Conservation (phyloP, 35 echinoderm and acorn worm genomes). For the Heliocidaris erythrogramma region DNA sequence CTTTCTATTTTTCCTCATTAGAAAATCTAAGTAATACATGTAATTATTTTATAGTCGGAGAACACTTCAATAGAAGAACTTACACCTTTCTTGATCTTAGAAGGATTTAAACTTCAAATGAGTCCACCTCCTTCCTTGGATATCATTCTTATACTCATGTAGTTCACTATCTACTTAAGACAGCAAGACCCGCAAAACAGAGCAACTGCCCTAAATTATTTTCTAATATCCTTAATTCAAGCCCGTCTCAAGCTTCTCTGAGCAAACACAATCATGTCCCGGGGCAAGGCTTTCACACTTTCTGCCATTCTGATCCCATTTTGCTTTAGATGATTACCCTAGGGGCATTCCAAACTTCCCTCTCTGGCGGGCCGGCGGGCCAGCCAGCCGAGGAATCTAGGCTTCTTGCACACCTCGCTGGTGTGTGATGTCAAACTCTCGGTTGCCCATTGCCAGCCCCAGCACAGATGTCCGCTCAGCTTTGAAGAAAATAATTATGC, state of each 20-base stretch:
- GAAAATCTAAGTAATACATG: too few relatives aligned
- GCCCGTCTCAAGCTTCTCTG: not conserved
- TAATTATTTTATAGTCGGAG: too few relatives aligned
- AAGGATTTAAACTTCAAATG: not conserved
- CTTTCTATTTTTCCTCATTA: too few relatives aligned
- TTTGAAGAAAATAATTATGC: not conserved
- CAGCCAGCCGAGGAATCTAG: not conserved
- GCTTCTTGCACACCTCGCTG: not conserved
- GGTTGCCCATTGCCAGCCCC: not conserved
- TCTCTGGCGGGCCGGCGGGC: not conserved
- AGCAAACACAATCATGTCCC: not conserved
- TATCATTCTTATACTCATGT: not conserved
- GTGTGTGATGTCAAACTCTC: not conserved
- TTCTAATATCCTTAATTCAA: not conserved
- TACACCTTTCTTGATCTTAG: not conserved
- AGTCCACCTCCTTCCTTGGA: not conserved
- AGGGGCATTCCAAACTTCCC: not conserved
- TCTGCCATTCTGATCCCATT: slow-evolving; percentile 28
- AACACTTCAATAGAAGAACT: not conserved
- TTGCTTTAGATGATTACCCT: slow-evolving; percentile 9
- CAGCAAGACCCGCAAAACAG: not conserved
- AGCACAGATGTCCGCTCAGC: not conserved
- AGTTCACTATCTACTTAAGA: not conserved
- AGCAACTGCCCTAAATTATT: not conserved
- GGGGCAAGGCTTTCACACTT: not conserved